A percentile compares a stretch with the other conserved stretches of the same genome.
Evolutionary conservation across 2,113 vertebrate species (phyloP).

Genomic region (Atrichornis clamosus): DNA sequence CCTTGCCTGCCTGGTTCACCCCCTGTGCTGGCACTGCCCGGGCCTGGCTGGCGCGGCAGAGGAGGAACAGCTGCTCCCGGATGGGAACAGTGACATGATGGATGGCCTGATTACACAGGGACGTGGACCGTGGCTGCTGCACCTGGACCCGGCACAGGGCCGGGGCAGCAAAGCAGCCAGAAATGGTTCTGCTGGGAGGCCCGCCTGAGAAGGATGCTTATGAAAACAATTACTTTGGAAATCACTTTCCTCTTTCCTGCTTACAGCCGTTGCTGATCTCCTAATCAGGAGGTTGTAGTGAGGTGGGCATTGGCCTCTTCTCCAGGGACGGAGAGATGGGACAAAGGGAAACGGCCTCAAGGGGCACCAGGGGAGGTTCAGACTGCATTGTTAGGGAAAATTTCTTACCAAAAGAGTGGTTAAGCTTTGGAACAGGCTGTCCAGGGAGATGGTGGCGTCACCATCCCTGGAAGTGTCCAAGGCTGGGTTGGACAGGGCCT

Average conservation of each 20-base stretch:
- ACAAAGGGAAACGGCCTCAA: not conserved
- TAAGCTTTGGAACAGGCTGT: not conserved
- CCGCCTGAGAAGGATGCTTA: not conserved
- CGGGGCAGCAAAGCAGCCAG: not conserved
- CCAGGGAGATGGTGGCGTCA: not conserved
- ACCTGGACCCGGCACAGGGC: slow-evolving; percentile 12
- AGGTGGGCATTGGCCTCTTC: not conserved
- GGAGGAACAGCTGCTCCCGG: slow-evolving; percentile 25
- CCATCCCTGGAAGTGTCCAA: not conserved
- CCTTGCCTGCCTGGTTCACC: not conserved
- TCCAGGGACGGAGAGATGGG: not conserved
- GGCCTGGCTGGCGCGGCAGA: not conserved
- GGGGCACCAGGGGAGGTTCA: not conserved
- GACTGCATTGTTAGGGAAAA: accelerated
- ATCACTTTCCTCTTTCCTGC: not conserved
- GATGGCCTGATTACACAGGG: not conserved
- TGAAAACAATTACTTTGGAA: not conserved
- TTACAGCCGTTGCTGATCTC: not conserved
- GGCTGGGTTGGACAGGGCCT: not conserved
- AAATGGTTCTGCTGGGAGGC: not conserved
- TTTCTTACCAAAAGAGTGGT: not conserved
- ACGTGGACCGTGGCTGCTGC: slow-evolving; percentile 20
- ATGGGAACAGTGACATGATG: slow-evolving; percentile 17
- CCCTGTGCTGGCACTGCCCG: not conserved
- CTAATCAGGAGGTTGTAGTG: not conserved